phyloP scores from a whole-genome alignment of 2,113 vertebrate species.

The Nicator chloris region DNA sequence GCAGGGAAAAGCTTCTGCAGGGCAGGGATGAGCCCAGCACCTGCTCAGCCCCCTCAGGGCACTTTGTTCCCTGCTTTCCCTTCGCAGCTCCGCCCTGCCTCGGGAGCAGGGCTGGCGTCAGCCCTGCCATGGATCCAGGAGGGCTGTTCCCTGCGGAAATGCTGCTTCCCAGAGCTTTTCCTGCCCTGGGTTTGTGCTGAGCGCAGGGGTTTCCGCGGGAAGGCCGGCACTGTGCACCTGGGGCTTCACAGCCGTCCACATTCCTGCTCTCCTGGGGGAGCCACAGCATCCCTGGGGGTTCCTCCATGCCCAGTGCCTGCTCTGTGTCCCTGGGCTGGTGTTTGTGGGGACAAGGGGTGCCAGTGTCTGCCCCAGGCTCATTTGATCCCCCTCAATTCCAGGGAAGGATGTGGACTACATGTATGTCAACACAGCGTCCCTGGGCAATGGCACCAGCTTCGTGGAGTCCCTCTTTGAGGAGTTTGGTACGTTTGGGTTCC shows the following conservation, averaged over 20 bases:
- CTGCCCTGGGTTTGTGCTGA: conserved; percentile 25
- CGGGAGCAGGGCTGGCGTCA: background rate
- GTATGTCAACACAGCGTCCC: conserved; percentile 90
- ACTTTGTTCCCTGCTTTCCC: background rate
- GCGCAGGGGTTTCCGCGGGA: background rate
- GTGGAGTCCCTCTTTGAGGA: conserved; percentile 97
- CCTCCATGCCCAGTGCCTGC: background rate
- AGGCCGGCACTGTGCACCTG: background rate
- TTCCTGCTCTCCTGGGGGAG: background rate
- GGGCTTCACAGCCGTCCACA: background rate
- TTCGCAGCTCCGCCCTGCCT: background rate
- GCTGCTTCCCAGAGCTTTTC: background rate
- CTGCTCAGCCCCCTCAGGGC: background rate
- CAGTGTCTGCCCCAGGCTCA: background rate
- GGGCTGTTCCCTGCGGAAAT: conserved; percentile 6
- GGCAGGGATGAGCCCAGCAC: background rate
- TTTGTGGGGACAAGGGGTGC: background rate
- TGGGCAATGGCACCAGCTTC: conserved; percentile 94
- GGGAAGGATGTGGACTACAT: conserved; percentile 85
- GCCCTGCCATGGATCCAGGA: background rate
- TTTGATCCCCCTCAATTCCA: conserved; percentile 49
- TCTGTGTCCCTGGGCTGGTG: background rate
- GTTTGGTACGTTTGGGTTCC: conserved; percentile 78
- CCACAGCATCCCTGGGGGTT: background rate
- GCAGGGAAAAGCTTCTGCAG: background rate